These are phyloP conservation scores for Amblyraja radiata DNA, from an alignment of 2,797 vertebrate species.

Conservation along the genomic window DNA sequence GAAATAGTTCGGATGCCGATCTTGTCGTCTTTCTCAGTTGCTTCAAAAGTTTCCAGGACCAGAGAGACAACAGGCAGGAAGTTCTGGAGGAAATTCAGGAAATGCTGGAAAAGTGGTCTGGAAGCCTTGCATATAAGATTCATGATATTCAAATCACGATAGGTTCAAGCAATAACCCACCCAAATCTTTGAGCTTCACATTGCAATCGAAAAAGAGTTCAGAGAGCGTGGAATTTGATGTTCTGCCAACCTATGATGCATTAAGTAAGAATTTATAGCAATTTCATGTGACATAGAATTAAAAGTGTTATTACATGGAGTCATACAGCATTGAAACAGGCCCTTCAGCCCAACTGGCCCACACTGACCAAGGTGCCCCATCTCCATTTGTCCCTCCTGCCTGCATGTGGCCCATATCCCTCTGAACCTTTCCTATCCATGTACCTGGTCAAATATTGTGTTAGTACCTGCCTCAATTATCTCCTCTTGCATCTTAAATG, in stretches of 20 bases:
- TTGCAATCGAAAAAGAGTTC: not conserved
- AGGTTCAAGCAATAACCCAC: not conserved
- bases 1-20: not conserved
- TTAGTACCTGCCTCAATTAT: too few species aligned
- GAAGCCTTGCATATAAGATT: not conserved
- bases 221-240: not conserved
- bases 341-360: too few species aligned
- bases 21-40: conserved; percentile 20
- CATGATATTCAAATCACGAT: not conserved
- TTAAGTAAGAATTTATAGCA: not conserved
- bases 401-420: too few species aligned
- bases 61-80: not conserved
- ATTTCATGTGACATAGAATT: not conserved
- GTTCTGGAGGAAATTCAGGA: not conserved
- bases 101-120: not conserved
- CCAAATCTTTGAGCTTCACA: not conserved
- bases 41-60: not conserved
- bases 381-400: too few species aligned
- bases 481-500: not conserved
- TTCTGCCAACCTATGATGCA: not conserved
- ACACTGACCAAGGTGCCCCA: too few species aligned
- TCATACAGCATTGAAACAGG: too few species aligned
- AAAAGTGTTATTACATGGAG: too few species aligned
- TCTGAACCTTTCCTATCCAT: too few species aligned
- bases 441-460: too few species aligned